Evolutionary conservation across 2,888 invertebrate genomes (phyloP).

Genomic region (Phytoseiulus persimilis): DNA sequence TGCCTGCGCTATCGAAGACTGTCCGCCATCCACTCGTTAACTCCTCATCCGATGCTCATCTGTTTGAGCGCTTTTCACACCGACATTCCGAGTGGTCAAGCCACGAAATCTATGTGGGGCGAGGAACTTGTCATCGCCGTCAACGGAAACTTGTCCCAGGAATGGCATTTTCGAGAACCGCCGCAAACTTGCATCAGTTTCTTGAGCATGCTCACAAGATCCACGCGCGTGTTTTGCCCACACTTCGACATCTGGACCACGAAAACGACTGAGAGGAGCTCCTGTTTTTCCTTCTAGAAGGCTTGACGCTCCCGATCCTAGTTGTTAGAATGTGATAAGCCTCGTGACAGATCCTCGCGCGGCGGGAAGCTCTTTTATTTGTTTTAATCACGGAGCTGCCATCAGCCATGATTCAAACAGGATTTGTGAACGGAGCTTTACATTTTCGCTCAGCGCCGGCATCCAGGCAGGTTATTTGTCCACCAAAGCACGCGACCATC

Average conservation of each 20-base stretch:
- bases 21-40: neutral
- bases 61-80: neutral
- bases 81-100: neutral
- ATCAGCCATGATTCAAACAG: slow-evolving; percentile 21
- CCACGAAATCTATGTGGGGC: too few relatives aligned
- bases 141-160: too few relatives aligned
- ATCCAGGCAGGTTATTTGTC: neutral
- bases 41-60: neutral
- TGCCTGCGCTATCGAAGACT: neutral
- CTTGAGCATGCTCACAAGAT: too few relatives aligned
- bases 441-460: neutral
- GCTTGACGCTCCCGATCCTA: neutral
- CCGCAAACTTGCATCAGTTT: neutral
- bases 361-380: neutral
- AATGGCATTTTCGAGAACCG: too few relatives aligned
- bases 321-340: neutral
- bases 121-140: too few relatives aligned
- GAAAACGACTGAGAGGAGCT: neutral
- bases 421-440: slow-evolving; percentile 26
- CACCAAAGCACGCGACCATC: neutral
- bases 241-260: neutral
- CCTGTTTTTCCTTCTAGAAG: neutral
- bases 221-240: neutral
- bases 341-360: neutral
- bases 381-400: neutral